Evolutionary conservation across 2,113 vertebrate species (phyloP).

Genomic region (Egretta garzetta): DNA sequence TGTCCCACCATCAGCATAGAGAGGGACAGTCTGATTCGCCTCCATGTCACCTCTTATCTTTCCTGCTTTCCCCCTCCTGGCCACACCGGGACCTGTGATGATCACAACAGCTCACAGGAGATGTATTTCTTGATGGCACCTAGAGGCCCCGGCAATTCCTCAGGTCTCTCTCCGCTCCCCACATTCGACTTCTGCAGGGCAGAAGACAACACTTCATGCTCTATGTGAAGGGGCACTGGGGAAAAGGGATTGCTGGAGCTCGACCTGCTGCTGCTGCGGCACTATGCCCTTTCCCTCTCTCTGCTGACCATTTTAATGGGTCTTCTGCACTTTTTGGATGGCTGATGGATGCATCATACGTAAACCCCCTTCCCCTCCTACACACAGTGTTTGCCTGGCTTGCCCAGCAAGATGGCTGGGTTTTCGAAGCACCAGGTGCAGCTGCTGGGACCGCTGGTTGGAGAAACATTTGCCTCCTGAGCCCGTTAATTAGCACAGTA

Average conservation of each 20-base stretch:
- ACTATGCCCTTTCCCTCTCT: background rate
- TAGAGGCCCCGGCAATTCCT: background rate
- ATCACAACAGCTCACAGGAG: background rate
- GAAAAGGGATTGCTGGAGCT: background rate
- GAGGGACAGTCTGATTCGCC: background rate
- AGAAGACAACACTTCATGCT: background rate
- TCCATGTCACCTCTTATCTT: background rate
- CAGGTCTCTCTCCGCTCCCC: background rate
- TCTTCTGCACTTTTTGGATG: background rate
- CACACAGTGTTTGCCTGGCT: background rate
- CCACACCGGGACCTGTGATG: background rate
- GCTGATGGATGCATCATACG: background rate
- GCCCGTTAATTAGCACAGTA: slow-evolving; percentile 81
- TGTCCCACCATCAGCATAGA: background rate
- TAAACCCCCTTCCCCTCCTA: background rate
- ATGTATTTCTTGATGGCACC: background rate
- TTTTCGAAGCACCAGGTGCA: slow-evolving; percentile 66
- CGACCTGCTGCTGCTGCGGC: background rate
- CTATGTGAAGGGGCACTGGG: background rate
- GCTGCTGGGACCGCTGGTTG: slow-evolving; percentile 48
- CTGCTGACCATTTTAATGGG: background rate
- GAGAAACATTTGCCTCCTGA: slow-evolving; percentile 63
- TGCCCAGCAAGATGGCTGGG: background rate
- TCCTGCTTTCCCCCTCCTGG: background rate
- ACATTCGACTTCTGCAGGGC: background rate